These are phyloP conservation scores for Onychostoma macrolepis DNA, from an alignment of 2,113 vertebrate genomes.

Conservation along the genomic window DNA sequence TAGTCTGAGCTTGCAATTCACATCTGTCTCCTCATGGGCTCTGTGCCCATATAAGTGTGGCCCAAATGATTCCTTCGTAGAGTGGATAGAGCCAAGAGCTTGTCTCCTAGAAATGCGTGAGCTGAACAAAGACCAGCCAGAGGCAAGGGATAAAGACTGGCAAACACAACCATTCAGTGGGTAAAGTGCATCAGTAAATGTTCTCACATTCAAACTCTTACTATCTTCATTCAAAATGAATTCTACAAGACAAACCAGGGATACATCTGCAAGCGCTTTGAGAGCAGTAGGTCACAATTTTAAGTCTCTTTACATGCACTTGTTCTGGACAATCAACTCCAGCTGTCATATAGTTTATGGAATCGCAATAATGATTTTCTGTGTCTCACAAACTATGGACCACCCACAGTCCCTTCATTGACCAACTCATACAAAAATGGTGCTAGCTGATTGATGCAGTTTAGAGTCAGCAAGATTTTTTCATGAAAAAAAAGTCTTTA, in stretches of 20 bases:
- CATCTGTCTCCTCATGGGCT: background rate
- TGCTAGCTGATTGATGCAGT: background rate
- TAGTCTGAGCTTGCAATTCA: background rate
- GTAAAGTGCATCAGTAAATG: background rate
- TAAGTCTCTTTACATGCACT: background rate
- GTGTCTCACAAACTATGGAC: background rate
- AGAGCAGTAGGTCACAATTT: background rate
- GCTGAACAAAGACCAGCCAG: background rate
- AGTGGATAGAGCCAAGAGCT: background rate
- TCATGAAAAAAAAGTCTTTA: background rate
- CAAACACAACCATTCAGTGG: background rate
- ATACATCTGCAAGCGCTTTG: background rate
- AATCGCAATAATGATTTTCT: background rate
- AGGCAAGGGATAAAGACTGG: background rate
- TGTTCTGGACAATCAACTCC: background rate
- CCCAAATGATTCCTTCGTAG: background rate
- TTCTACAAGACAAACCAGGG: background rate
- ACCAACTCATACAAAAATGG: background rate
- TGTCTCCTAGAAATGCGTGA: background rate
- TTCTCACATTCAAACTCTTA: background rate
- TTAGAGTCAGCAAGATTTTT: background rate
- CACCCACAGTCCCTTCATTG: background rate
- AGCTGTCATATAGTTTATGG: constrained; percentile 18
- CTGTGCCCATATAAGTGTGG: background rate
- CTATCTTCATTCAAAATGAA: background rate